Evolutionary conservation across 2,113 vertebrate species (phyloP).

Genomic region (human (Homo sapiens)): DNA sequence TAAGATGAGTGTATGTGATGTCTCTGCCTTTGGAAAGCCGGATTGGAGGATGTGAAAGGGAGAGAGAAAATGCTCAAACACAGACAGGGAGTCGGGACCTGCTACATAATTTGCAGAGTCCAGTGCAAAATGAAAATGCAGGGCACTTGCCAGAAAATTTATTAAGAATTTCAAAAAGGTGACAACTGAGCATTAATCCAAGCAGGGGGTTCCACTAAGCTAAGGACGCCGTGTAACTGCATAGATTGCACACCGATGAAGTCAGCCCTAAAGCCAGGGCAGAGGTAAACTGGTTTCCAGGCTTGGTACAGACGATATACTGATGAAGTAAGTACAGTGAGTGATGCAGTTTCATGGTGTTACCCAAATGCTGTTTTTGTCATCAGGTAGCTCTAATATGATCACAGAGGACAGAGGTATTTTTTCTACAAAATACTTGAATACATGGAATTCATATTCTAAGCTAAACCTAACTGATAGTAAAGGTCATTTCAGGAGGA

Average conservation of each 20-base stretch:
- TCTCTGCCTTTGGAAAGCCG: not conserved
- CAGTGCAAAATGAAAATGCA: not conserved
- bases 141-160: not conserved
- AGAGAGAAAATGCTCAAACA: not conserved
- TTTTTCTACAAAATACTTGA: not conserved
- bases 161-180: not conserved
- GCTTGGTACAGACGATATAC: not conserved
- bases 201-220: not conserved
- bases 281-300: not conserved
- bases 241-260: not conserved
- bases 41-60: too few species aligned
- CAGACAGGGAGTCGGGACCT: not conserved
- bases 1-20: not conserved
- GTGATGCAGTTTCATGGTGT: not conserved
- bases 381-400: not conserved
- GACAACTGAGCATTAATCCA: not conserved
- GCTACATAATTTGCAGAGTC: not conserved
- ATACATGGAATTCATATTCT: not conserved
- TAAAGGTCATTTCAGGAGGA: not conserved
- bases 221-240: rapidly evolving
- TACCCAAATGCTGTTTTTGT: not conserved
- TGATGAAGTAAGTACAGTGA: not conserved
- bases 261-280: not conserved
- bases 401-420: too few species aligned
- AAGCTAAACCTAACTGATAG: not conserved